phyloP scores from a whole-genome alignment of 2,113 vertebrate species.

The Pollimyrus isidori region DNA sequence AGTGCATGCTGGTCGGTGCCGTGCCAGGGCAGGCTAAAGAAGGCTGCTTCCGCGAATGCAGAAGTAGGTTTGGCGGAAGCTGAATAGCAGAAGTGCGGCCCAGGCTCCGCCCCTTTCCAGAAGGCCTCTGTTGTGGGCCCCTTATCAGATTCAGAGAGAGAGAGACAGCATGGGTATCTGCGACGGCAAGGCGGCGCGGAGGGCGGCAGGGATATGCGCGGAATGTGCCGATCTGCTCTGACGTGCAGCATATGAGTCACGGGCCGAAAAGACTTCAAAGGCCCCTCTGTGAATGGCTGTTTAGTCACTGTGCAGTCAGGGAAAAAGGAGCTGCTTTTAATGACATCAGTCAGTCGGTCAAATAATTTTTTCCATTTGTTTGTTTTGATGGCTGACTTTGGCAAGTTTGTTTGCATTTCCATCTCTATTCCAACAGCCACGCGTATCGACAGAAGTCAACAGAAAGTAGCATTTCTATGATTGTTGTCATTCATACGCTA shows the following conservation, averaged over 20 bases:
- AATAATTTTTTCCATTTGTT: not conserved
- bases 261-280: not conserved
- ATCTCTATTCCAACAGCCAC: not conserved
- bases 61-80: not conserved
- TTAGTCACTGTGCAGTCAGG: not conserved
- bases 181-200: not conserved
- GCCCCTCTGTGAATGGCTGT: not conserved
- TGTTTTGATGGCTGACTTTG: not conserved
- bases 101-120: not conserved
- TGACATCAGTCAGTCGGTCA: not conserved
- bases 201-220: not conserved
- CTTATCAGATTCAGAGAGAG: not conserved
- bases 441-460: not conserved
- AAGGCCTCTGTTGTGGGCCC: not conserved
- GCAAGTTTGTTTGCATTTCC: not conserved
- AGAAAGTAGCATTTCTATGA: not conserved
- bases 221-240: not conserved
- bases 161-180: not conserved
- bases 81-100: not conserved
- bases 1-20: not conserved
- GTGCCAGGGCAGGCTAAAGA: not conserved
- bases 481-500: not conserved
- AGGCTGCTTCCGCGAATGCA: not conserved
- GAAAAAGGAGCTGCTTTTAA: not conserved
- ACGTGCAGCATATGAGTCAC: not conserved